Evolutionary conservation across 2,888 invertebrate genomes (phyloP).

Genomic region (Ichneumoninae sp.): DNA sequence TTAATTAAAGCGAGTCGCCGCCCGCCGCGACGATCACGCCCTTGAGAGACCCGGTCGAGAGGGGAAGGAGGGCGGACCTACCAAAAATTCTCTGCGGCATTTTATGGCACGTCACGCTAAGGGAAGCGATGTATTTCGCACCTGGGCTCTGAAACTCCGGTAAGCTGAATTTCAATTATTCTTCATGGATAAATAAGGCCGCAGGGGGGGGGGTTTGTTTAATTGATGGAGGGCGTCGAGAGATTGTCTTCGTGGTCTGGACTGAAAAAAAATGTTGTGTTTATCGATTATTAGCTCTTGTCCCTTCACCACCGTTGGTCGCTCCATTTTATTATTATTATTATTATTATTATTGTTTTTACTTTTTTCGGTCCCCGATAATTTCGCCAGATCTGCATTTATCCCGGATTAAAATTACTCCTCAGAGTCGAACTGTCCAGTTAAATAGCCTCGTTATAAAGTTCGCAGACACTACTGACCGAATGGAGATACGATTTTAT

Average conservation of each 20-base stretch:
- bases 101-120: constrained; percentile 17
- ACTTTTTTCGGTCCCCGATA: background rate
- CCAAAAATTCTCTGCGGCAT: constrained; percentile 50
- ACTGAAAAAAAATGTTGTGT: background rate
- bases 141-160: too few relatives aligned
- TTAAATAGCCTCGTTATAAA: background rate
- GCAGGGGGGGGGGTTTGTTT: background rate
- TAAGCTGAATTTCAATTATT: background rate
- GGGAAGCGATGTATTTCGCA: background rate
- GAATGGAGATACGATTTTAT: background rate
- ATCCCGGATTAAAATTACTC: background rate
- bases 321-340: background rate
- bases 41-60: constrained; percentile 48
- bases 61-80: background rate
- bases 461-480: background rate
- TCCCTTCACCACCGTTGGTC: background rate
- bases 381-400: background rate
- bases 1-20: constrained; percentile 80
- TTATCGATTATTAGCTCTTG: background rate
- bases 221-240: background rate
- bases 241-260: background rate
- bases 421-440: background rate
- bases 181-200: background rate
- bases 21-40: constrained; percentile 59
- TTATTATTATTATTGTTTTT: background rate